A percentile compares a stretch with the other conserved stretches of the same genome.
phyloP scores from a whole-genome alignment of 2,797 vertebrate genomes.

The Micropoecilia bifurca region DNA sequence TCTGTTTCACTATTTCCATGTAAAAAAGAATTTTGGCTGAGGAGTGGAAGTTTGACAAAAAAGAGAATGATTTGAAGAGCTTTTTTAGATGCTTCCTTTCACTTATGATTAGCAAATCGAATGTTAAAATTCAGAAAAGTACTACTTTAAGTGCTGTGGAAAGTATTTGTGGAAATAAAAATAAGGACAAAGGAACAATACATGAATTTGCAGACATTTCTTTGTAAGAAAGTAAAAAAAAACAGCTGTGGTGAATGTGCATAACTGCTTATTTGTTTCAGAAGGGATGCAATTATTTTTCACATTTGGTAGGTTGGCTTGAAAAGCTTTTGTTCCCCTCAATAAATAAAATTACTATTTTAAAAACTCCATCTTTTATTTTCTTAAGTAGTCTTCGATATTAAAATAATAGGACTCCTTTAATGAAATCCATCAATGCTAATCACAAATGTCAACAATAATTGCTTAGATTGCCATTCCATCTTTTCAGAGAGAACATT shows the following conservation, averaged over 20 bases:
- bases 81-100: background rate
- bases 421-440: slow-evolving; percentile 7
- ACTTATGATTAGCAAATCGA: background rate
- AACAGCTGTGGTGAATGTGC: background rate
- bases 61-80: background rate
- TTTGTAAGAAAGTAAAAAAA: background rate
- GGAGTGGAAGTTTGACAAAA: slow-evolving; percentile 20
- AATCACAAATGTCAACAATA: slow-evolving; percentile 5
- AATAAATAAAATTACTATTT: no score
- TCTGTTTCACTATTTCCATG: slow-evolving; percentile 4
- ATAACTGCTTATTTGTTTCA: background rate
- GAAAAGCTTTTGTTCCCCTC: background rate
- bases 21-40: background rate
- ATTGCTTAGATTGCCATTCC: slow-evolving; percentile 15
- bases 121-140: slow-evolving; percentile 13
- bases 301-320: background rate
- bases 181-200: background rate
- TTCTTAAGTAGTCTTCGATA: background rate
- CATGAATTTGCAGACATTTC: background rate
- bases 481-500: slow-evolving; percentile 20
- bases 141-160: background rate
- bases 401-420: background rate
- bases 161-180: background rate
- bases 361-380: no score
- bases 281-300: background rate